Evolutionary conservation across 2,888 invertebrate species (phyloP), one percentile per base, ranked within the genome.

Genomic region (Phyto melanocephala): DNA sequence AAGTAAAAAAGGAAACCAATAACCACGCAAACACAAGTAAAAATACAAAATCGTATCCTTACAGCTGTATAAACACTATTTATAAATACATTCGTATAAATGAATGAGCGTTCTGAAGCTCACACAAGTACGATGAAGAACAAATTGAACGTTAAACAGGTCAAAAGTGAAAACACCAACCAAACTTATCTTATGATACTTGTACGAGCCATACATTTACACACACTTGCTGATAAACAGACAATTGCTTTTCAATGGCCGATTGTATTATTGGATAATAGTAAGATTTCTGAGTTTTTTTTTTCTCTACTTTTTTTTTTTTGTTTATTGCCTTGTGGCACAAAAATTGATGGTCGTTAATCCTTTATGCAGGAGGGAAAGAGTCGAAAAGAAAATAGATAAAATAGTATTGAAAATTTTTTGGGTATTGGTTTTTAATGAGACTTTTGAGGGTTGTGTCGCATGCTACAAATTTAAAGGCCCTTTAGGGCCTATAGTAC

Each of bases 71-170:
- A 33, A 65, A 65, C 7, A 52, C 24, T 24, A 6, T n/a, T n/a
- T n/a, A n/a, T n/a, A n/a, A n/a, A n/a, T n/a, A n/a, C n/a, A n/a
- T 7, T 24, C 24, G 7, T 52, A 10, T 1, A n/a, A 47, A 54
- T 24, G 40, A 67, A 17, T 45, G 20, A 47, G 62, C 67, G 42
- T 54, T 45, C 52, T 67, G 33, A 22, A 60, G 35, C 45, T 13
- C 56, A 37, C 20, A 28, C 28, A 28, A 42, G 28, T 42, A 76
- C 52, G 60, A 52, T 74, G 24, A 68, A 52, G 45, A 79, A 76
- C 71, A 79, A 82, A 79, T 76, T 82, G 79, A 70, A 71, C 79
- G 82, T 79, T 82, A 79, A 82, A 50, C 79, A 82, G 82, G 79
- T 82, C 79, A 82, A 62, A 82, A 79, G 79, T 75, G 67, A 82